phyloP scores from a whole-genome alignment of 2,113 vertebrate species.

The Hylia prasina region DNA sequence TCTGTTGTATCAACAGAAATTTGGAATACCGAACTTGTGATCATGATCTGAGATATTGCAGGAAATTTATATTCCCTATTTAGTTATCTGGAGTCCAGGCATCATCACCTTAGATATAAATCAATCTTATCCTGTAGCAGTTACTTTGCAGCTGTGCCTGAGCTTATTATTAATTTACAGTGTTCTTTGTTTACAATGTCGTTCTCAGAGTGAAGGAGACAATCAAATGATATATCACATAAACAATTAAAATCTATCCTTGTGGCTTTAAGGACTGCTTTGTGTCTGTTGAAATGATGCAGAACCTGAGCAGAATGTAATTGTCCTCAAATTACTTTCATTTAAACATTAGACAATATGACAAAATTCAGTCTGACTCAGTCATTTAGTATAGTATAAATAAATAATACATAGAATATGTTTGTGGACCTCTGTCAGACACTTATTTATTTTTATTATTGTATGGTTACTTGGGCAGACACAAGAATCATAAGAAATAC shows the following conservation, averaged over 20 bases:
- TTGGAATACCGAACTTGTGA: constrained; percentile 24
- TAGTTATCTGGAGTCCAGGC: constrained; percentile 32
- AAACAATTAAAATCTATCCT: constrained; percentile 71
- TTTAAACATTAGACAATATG: constrained; percentile 44
- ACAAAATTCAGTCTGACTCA: constrained; percentile 53
- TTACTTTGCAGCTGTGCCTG: constrained; percentile 2
- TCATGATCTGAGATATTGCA: constrained; percentile 8
- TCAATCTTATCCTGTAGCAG: constrained; percentile 52
- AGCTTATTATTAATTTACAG: constrained; percentile 67
- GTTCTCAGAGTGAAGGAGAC: constrained; percentile 49
- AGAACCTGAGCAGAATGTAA: constrained; percentile 28
- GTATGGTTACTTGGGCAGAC: constrained; percentile 18
- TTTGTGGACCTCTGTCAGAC: constrained; percentile 21
- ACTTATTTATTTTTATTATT: constrained; percentile 68
- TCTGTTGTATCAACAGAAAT: constrained; percentile 46
- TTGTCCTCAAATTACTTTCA: constrained; percentile 59
- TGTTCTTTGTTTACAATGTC: constrained; percentile 25
- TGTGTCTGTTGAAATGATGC: constrained; percentile 40
- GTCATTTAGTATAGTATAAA: constrained; percentile 32
- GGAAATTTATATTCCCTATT: constrained; percentile 53
- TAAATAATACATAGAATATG: neutral
- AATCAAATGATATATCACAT: constrained; percentile 59
- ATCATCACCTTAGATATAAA: constrained; percentile 52
- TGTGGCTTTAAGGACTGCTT: neutral
- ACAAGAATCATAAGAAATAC: constrained; percentile 34